Percentiles rank a stretch among this genome's conserved stretches.
Conservation (phyloP, 2,888 invertebrate genomes). For the Heliconius hortense region DNA sequence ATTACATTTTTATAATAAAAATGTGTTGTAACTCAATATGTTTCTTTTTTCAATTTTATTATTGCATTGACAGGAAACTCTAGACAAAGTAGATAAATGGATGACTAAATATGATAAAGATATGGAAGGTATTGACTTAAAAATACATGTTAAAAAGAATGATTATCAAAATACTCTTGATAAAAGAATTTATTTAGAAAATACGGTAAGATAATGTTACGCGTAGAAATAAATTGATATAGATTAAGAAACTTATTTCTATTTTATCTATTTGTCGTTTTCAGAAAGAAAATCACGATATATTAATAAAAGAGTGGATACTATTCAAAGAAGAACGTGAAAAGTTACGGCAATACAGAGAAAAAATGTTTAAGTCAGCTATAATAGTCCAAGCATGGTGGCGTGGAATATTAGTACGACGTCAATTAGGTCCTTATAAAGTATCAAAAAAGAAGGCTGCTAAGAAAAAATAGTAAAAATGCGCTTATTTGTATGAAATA, state of each 20-base stretch:
- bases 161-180: constrained; percentile 56
- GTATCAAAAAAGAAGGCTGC: constrained; percentile 49
- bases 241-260: neutral
- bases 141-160: constrained; percentile 65
- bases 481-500: neutral
- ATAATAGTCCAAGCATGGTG: constrained; percentile 71
- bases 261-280: neutral
- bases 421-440: constrained; percentile 66
- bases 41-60: constrained; percentile 4
- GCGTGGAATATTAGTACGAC: constrained; percentile 69
- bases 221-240: neutral
- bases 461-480: constrained; percentile 41
- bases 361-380: constrained; percentile 64
- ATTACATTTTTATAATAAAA: neutral
- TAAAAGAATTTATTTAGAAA: constrained; percentile 53
- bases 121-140: constrained; percentile 64
- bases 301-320: constrained; percentile 59
- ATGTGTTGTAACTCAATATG: neutral
- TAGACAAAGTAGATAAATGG: constrained; percentile 62
- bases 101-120: constrained; percentile 71
- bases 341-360: constrained; percentile 54
- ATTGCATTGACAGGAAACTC: constrained; percentile 57
- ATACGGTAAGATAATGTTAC: constrained; percentile 50
- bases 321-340: constrained; percentile 65
- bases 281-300: constrained; percentile 57